Conservation (phyloP, 1,140 invertebrate species). For the Psix sp. region DNA sequence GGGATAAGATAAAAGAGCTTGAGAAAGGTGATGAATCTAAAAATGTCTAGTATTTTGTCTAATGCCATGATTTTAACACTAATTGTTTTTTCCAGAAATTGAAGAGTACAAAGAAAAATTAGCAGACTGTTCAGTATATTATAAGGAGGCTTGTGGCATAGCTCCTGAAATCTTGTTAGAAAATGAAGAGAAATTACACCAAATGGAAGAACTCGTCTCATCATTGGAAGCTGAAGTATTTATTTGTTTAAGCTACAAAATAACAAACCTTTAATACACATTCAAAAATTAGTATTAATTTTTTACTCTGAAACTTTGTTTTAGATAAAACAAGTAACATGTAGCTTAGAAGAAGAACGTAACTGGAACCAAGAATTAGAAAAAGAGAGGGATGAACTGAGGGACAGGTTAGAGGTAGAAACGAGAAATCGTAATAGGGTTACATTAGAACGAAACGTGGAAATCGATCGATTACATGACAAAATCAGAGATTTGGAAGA, state of each 20-base stretch:
- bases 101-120: conserved; percentile 66
- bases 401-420: conserved; percentile 65
- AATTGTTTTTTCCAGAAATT: conserved; percentile 62
- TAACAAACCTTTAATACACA: neutral
- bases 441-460: conserved; percentile 58
- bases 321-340: conserved; percentile 70
- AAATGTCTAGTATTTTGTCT: conserved; percentile 4
- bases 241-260: conserved; percentile 1
- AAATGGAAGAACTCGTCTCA: conserved; percentile 70
- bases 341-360: conserved; percentile 70
- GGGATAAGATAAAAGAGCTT: conserved; percentile 66
- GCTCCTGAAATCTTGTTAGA: conserved; percentile 69
- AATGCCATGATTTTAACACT: neutral
- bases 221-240: conserved; percentile 72
- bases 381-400: conserved; percentile 68
- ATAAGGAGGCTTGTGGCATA: conserved; percentile 70
- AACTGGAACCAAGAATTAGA: conserved; percentile 72
- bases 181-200: conserved; percentile 69
- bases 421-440: conserved; percentile 62
- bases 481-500: conserved; percentile 73
- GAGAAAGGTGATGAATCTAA: conserved; percentile 59
- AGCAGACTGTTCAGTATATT: conserved; percentile 62
- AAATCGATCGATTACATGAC: conserved; percentile 64
- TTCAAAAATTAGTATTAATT: neutral
- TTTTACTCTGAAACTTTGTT: too few species aligned